Evolutionary conservation across 2,888 invertebrate species (phyloP), one percentile per base, ranked within the genome.

Genomic region (Leistus spinibarbis): DNA sequence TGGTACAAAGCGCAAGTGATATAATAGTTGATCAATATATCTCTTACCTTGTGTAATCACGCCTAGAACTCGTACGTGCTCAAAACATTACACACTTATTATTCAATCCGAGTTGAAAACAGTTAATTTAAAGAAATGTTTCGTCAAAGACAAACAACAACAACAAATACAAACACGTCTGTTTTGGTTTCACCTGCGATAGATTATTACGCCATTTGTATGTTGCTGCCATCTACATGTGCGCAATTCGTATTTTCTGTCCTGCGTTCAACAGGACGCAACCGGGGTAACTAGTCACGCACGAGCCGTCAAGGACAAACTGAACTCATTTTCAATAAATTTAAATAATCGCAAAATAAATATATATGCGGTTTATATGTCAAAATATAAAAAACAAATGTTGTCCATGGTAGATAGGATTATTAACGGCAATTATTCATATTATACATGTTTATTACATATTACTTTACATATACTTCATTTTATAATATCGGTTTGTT

Each of bases 151-250:
- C 64, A 64, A 23, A 40, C 40, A 40, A 40, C 40, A 24, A 24
- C 24, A 24, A 24, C 24, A 40, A 40, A 40, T 40, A 40, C 40
- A 40, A 64, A 60, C 20, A 20, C 24, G 57, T 24, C 68, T 68
- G 62, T 68, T 69, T 74, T 74, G 74, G 67, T 74, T 75, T 75
- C 69, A 62, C 73, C 73, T 73, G 73, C 60, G 53, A 67, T 62
- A 60, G 64, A 27, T 17, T 68, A 75, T 75, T 75, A 75, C 75
- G 75, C 75, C 75, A 75, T 75, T 63, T 19, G 54, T 40, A 40
- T 63, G 23, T 27, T 69, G 40, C 10, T 69, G 69, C 68, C 75
- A 68, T 75, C 75, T 75, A 66, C 20, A 23, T 10, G 66, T 60
- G 60, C 60, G 60, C 60, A 60, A 20, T 60, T 60, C 60, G 19